phyloP scores from a whole-genome alignment of 2,888 invertebrate genomes.

The Brassicogethes aeneus region DNA sequence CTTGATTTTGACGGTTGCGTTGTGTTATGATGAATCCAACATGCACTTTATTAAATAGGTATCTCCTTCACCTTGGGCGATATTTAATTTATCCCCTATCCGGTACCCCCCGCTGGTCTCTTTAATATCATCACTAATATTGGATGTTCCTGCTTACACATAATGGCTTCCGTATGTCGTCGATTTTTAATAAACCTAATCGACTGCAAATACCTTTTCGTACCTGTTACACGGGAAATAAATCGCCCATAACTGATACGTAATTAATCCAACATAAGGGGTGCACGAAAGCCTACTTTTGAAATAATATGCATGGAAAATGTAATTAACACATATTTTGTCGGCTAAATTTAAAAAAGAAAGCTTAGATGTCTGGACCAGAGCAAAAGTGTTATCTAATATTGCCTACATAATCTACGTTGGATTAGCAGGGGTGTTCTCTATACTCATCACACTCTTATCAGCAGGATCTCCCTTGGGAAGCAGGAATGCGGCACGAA shows the following conservation, averaged over 20 bases:
- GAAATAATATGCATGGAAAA: too few relatives aligned
- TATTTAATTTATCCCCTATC: not conserved
- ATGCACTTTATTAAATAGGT: not conserved
- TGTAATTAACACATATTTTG: too few relatives aligned
- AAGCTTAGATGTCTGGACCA: too few relatives aligned
- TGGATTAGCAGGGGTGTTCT: constrained; percentile 38
- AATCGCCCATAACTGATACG: too few relatives aligned
- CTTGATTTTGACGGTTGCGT: too few relatives aligned
- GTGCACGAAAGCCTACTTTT: too few relatives aligned
- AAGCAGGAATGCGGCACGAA: too few relatives aligned
- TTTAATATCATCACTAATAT: constrained; percentile 1
- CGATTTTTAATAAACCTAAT: not conserved
- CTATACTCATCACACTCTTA: constrained; percentile 32
- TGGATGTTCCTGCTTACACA: not conserved
- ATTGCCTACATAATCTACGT: constrained; percentile 41
- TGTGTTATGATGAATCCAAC: not conserved
- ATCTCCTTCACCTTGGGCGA: not conserved
- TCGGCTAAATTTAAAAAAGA: too few relatives aligned
- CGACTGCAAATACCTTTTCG: not conserved
- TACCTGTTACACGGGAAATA: not conserved
- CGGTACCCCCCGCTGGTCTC: not conserved
- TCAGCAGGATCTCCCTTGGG: constrained; percentile 35
- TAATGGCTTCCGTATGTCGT: not conserved
- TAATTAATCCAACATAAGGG: too few relatives aligned
- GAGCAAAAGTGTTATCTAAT: constrained; percentile 40